phyloP scores from a whole-genome alignment of 92 coral and sea anemone genomes.

The Parazoanthus atlanticus region DNA sequence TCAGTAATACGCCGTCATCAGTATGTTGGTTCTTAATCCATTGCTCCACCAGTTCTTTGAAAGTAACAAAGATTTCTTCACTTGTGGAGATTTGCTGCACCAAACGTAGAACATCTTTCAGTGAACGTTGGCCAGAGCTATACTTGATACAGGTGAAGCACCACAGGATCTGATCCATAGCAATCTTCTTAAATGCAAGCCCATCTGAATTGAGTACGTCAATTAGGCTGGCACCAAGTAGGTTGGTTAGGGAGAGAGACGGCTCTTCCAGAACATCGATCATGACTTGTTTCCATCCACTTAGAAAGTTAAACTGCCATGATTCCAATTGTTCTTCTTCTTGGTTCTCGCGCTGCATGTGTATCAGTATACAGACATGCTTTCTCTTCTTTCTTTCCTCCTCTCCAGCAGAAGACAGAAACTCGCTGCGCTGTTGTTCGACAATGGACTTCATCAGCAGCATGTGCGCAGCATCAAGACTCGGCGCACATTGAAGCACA shows the following conservation, averaged over 20 bases:
- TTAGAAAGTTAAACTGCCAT: conserved; percentile 95
- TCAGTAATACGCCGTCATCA: neutral
- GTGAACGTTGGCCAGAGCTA: conserved; percentile 53
- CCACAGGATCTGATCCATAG: conserved; percentile 82
- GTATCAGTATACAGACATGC: conserved; percentile 91
- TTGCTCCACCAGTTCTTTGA: conserved; percentile 59
- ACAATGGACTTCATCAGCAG: conserved; percentile 88
- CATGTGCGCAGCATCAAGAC: conserved; percentile 91
- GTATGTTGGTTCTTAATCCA: conserved; percentile 61
- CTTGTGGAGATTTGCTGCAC: conserved; percentile 62
- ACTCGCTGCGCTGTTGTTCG: conserved; percentile 78
- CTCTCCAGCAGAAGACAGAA: conserved; percentile 36
- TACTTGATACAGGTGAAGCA: conserved; percentile 93
- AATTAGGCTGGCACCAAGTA: conserved; percentile 58
- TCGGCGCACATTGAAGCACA: conserved; percentile 90
- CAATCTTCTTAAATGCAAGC: conserved; percentile 74
- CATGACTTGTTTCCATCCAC: conserved; percentile 95
- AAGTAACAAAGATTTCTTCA: conserved; percentile 56
- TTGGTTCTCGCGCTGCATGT: conserved; percentile 72
- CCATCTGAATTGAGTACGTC: conserved; percentile 63
- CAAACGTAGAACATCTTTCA: conserved; percentile 55
- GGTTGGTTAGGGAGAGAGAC: conserved; percentile 62
- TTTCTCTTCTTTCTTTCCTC: conserved; percentile 37
- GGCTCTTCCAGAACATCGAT: conserved; percentile 87
- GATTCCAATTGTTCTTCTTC: conserved; percentile 44